Percentiles rank a stretch among this genome's conserved stretches.
phyloP scores from a whole-genome alignment of 2,797 vertebrate genomes.

The Chelmon rostratus region DNA sequence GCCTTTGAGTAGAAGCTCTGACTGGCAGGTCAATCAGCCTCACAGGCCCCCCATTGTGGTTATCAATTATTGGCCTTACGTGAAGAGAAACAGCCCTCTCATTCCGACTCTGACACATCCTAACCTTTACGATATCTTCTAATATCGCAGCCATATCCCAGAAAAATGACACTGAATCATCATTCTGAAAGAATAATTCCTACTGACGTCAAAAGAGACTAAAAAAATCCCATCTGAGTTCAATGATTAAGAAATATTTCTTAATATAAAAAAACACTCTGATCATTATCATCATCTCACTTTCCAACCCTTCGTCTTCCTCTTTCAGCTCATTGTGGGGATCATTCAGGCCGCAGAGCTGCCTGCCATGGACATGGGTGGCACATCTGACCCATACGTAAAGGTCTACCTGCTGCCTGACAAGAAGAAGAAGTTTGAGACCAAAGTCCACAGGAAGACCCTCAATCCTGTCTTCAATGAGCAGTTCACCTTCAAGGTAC shows the following conservation, averaged over 20 bases:
- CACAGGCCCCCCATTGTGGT: constrained; percentile 62
- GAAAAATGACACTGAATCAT: constrained; percentile 50
- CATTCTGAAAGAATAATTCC: constrained; percentile 41
- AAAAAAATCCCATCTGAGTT: constrained; percentile 4
- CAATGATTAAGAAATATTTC: background rate
- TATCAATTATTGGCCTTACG: constrained; percentile 81
- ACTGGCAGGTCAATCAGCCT: constrained; percentile 86
- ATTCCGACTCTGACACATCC: constrained; percentile 55
- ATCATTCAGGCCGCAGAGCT: constrained; percentile 98
- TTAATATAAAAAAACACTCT: background rate
- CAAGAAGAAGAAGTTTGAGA: constrained; percentile 99
- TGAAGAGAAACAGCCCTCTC: constrained; percentile 64
- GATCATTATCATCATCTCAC: no score
- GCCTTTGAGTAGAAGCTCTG: constrained; percentile 68
- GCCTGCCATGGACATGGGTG: constrained; percentile 98
- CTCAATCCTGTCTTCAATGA: constrained; percentile 98
- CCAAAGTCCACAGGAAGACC: constrained; percentile 99
- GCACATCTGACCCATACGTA: constrained; percentile 97
- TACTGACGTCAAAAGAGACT: constrained; percentile 8
- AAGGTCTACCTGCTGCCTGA: constrained; percentile 98
- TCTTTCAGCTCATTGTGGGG: constrained; percentile 93
- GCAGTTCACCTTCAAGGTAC: constrained; percentile 95
- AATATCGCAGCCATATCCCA: constrained; percentile 5
- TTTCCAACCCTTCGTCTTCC: constrained; percentile 10
- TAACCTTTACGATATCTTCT: constrained; percentile 69